Evolutionary conservation across 1,140 invertebrate species (phyloP), one percentile per base, ranked within the genome.

Genomic region (Mylabris phalerata): DNA sequence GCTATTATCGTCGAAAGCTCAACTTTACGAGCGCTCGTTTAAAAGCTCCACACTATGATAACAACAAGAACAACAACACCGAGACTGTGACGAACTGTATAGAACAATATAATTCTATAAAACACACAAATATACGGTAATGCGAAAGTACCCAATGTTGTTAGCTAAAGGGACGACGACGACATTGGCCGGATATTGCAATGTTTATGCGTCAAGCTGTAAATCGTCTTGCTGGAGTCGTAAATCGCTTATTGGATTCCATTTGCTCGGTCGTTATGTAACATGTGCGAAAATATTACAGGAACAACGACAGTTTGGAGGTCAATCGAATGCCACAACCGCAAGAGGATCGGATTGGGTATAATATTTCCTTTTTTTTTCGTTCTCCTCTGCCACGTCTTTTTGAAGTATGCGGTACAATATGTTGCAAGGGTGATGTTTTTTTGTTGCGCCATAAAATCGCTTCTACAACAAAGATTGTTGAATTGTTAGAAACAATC

Each of bases 21-120:
- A 55, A 59, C 52, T 62, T 62, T 62, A 62, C 51, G 58, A 57
- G 51, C 57, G 52, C 48, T 50, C 61, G 61, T 62, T 62, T 59
- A 50, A 32, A 59, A 52, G 55, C 52, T 50, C 48, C 50, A 62
- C 55, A 32, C 32, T 5, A 32, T 7, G 1, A 32, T 7, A 32
- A 32, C 32, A 32, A 32, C 32, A 57, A 59, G 52, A 62, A 57
- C 48, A 19, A 19, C 19, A 19, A 19, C 19, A 19, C 1, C 19
- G 19, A 19, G 19, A 1, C 19, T 32, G 4, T 57, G 61, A 59
- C 61, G 54, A 62, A 59, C 54, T 40, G 45, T 55, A 40, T 48
- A 44, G 43, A 11, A 47, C 44, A 54, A 54, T 54, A 54, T 55
- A 45, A 44, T 48, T 32, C 52, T 42, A 44, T 19, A 19, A 13